phyloP scores from a whole-genome alignment of 2,888 invertebrate species.

The Volucella zonaria region DNA sequence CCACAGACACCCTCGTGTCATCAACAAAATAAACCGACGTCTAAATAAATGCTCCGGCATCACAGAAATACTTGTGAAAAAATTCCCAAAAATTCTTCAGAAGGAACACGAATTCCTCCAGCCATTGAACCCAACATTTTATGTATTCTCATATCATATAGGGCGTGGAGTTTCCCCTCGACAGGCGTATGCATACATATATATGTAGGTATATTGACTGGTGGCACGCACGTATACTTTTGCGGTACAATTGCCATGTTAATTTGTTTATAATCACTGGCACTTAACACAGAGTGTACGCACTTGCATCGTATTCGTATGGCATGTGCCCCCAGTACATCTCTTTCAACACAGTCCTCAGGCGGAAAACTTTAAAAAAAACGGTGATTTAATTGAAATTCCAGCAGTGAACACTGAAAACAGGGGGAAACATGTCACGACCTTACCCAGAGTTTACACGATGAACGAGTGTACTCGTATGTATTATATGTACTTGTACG shows the following conservation, averaged over 20 bases:
- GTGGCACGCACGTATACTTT: slow-evolving; percentile 55
- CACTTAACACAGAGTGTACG: slow-evolving; percentile 68
- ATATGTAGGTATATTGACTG: background rate
- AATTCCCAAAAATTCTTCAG: slow-evolving; percentile 25
- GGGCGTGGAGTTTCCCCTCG: too few relatives aligned
- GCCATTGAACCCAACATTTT: slow-evolving; percentile 1
- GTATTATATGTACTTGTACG: background rate
- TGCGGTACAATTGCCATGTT: slow-evolving; percentile 69
- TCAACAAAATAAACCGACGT: background rate
- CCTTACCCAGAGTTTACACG: slow-evolving; percentile 42
- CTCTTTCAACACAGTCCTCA: slow-evolving; percentile 27
- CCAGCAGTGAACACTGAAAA: slow-evolving; percentile 60
- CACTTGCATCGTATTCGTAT: slow-evolving; percentile 16
- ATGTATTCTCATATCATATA: slow-evolving; percentile 35
- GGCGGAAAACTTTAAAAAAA: slow-evolving; percentile 15
- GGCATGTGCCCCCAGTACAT: slow-evolving; percentile 1
- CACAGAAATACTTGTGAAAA: background rate
- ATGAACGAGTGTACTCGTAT: background rate
- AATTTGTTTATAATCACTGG: slow-evolving; percentile 74
- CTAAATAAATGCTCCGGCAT: slow-evolving; percentile 40
- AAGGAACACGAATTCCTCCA: slow-evolving; percentile 16
- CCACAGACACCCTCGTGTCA: slow-evolving; percentile 1
- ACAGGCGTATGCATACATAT: slow-evolving; percentile 39
- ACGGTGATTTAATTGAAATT: slow-evolving; percentile 69
- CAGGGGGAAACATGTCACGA: background rate